Base-by-base conservation (phyloP, 2,113 vertebrate genomes). In the Calidris pugnax region DNA sequence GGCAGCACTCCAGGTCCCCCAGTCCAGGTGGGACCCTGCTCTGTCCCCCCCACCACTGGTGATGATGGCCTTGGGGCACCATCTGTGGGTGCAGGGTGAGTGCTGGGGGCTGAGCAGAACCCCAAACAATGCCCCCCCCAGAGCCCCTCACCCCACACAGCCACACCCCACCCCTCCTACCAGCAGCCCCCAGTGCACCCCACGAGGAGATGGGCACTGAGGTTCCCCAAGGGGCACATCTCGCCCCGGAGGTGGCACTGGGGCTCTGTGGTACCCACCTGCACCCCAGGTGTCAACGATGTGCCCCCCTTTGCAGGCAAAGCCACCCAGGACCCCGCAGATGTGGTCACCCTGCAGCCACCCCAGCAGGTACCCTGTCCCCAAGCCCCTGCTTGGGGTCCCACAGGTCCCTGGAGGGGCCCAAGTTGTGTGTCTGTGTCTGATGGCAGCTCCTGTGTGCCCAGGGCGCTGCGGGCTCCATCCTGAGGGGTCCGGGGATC, bases 281-380 rank as follows among this genome's bases (percentile, higher is more conserved):
- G 75, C 56, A 20, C 35, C 28, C 45, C 0, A 4, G 23, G 45
- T 15, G 16, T 53, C 60, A 53, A 18, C 2, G 3, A 48, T 22
- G 60, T 41, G 24, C 10, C 19, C 19, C 45, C 21, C 8, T 39
- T 41, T 26, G 10, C 39, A 67, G 76, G 23, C 48, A 28, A 37
- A 53, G 24, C 24, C 15, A 4, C 39, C 26, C 6, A 3, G 50
- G 39, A 55, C 39, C 39, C 32, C 0, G 1, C 1, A 9, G 77
- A 35, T 1, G 33, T 35, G 28, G 27, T 27, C 59, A 62, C 82
- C 41, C 39, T 2, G 5, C 57, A 53, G 47, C 57, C 20, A 6
- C 20, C 11, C 26, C 19, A 51, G 47, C 45, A 84, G 67, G 80
- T 72, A 71, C 45, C 23, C 23, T 39, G 68, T 45, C 47, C 47